Evolutionary conservation across 2,888 invertebrate genomes (phyloP).

Genomic region (Drosophila sordidapex): DNA sequence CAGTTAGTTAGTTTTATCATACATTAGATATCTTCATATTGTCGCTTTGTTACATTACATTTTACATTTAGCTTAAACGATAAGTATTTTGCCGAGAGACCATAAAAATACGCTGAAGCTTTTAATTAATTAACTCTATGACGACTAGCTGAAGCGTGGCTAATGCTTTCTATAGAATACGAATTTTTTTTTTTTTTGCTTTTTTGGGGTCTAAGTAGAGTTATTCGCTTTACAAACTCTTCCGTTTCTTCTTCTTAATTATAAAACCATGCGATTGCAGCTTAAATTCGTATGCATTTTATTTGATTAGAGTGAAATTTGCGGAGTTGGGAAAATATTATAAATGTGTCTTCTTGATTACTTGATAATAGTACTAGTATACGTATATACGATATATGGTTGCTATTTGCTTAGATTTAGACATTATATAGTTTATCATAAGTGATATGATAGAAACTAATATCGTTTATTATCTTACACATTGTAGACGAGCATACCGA

Average conservation of each 20-base stretch:
- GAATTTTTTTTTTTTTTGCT: not conserved
- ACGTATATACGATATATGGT: slow-evolving; percentile 34
- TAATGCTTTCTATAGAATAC: slow-evolving; percentile 52
- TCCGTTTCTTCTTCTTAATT: slow-evolving; percentile 1
- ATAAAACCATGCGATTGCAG: slow-evolving; percentile 76
- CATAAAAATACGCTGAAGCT: slow-evolving; percentile 73
- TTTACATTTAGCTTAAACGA: slow-evolving; percentile 70
- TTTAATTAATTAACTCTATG: slow-evolving; percentile 58
- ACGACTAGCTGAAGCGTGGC: slow-evolving; percentile 77
- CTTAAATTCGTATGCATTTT: slow-evolving; percentile 75
- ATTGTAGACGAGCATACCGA: slow-evolving; percentile 69
- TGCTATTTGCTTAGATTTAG: slow-evolving; percentile 46
- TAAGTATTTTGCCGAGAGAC: slow-evolving; percentile 56
- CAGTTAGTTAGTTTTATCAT: slow-evolving; percentile 63
- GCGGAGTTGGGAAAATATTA: slow-evolving; percentile 13
- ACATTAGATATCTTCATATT: slow-evolving; percentile 74
- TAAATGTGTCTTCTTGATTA: slow-evolving; percentile 23
- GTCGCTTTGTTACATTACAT: slow-evolving; percentile 78
- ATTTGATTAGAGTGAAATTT: slow-evolving; percentile 30
- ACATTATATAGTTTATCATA: slow-evolving; percentile 51
- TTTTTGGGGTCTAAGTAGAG: slow-evolving; percentile 25
- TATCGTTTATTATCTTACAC: slow-evolving; percentile 76
- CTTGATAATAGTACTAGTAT: slow-evolving; percentile 30
- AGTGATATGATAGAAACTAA: slow-evolving; percentile 68
- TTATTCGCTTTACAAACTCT: slow-evolving; percentile 37